phyloP scores from a whole-genome alignment of 2,888 invertebrate species.

The Drosophila melanosoma region DNA sequence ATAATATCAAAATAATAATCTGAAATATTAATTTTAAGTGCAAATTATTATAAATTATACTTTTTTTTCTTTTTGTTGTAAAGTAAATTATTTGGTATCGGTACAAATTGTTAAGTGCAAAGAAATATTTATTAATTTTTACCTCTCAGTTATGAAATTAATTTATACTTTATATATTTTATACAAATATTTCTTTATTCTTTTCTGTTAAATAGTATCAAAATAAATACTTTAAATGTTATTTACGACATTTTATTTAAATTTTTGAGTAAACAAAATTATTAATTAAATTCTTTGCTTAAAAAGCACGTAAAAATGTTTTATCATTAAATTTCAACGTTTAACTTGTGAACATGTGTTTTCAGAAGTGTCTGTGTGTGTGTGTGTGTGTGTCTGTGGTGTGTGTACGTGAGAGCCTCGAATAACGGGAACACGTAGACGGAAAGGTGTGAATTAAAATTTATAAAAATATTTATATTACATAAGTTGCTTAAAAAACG shows the following conservation, averaged over 20 bases:
- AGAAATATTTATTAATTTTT: neutral
- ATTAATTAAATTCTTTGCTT: neutral
- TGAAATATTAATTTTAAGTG: too few species aligned
- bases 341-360: conserved; percentile 9
- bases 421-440: conserved; percentile 3
- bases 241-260: neutral
- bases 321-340: neutral
- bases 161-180: neutral
- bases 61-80: too few species aligned
- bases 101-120: neutral
- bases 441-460: neutral
- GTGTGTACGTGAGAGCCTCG: neutral
- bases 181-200: neutral
- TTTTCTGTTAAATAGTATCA: neutral
- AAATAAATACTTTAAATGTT: neutral
- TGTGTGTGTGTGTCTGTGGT: neutral
- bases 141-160: neutral
- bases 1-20: too few species aligned
- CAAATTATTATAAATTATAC: too few species aligned
- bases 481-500: neutral
- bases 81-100: neutral
- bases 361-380: neutral
- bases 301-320: neutral
- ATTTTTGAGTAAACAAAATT: neutral
- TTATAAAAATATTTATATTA: neutral